Base-by-base conservation (phyloP, 1,140 invertebrate species). In the Ladona fulva region DNA sequence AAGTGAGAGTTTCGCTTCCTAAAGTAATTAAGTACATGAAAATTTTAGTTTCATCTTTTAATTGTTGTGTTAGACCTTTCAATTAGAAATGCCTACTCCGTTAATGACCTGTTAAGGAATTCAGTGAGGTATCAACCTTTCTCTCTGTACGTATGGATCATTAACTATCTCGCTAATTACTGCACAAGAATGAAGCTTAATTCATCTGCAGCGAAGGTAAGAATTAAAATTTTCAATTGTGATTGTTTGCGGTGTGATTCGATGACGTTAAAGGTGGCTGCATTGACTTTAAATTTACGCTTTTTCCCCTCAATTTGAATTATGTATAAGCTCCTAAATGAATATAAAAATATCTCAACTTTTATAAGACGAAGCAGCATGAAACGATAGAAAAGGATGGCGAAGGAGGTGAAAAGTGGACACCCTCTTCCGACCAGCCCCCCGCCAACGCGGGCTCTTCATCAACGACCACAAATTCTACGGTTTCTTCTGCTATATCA, bases 401-500 rank as follows among this genome's bases (percentile, higher is more conserved):
- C 14, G 52, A 66, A 22, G 52, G 3, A 22, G 12, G 16, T 66
- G 52, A 66, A 66, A 66, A 66, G 52, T 66, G 52, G 52, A 22
- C 52, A 66, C 3, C 1, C 52, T 66, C 52, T 66, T 3, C 52
- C n/a, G 52, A 66, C 1, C 52, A 6, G 52, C 52, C 52, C n/a
- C 16, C 52, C n/a, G 14, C 52, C n/a, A 66, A 12, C 12, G 3
- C 52, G 3, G 5, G 1, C 52, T 16, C 52, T 12, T 3, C 52
- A 19, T 5, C 29, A 8, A 66, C 52, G 16, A 22, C n/a, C 1
- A 19, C 52, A 16, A 66, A 66, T 66, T 66, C 52, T 16, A 12
- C 52, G 16, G 14, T 66, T 19, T 19, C 52, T 66, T 66, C 52
- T 66, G 52, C 74, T 24, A 75, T 75, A 25, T 78, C 52, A 52